Evolutionary conservation across 23 tunicate species (phyloP), one percentile per base, ranked within the genome.

Genomic region (Ascidia mentula): DNA sequence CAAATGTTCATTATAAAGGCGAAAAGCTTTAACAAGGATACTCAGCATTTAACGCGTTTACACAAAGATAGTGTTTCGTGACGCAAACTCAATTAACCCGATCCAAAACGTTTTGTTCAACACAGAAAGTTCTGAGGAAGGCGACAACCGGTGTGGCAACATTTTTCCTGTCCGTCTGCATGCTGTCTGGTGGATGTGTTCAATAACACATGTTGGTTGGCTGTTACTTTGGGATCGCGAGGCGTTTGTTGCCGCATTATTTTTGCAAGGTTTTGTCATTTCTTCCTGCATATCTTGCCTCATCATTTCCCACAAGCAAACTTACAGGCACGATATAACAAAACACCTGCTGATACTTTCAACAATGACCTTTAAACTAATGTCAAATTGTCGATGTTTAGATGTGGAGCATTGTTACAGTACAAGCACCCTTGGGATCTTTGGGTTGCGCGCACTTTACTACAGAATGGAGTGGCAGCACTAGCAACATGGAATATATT

Each of bases 391-490:
- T n/a, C n/a, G n/a, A n/a, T n/a, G n/a, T n/a, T n/a, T n/a, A 90
- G 96, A 46, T 40, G 69, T 46, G 96, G 96, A 33, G 89, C 96
- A 0, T 46, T 90, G 18, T 70, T 90, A 69, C 86, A 90, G 76
- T 76, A 69, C 70, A 74, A 77, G 37, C 77, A 79, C 28, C 96
- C 89, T 0, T 90, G 96, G 96, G 96, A 90, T 45, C 74, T 90
- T 9, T 90, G 89, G 96, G 96, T 90, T 34, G 76, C 86, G 26
- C 80, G 96, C 31, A 84, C 89, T 22, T 59, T 90, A 32, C 79
- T 85, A 1, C 96, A 90, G 76, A 90, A 90, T 38, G 96, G 96
- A n/a, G 76, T 90, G 24, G 22, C 83, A 2, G 81, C 85, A 46
- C 34, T 80, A 22, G 79, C 40, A 22, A 77, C 79, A 20, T 90